Evolutionary conservation across 1,140 invertebrate species (phyloP).

Genomic region (Wasmannia auropunctata): DNA sequence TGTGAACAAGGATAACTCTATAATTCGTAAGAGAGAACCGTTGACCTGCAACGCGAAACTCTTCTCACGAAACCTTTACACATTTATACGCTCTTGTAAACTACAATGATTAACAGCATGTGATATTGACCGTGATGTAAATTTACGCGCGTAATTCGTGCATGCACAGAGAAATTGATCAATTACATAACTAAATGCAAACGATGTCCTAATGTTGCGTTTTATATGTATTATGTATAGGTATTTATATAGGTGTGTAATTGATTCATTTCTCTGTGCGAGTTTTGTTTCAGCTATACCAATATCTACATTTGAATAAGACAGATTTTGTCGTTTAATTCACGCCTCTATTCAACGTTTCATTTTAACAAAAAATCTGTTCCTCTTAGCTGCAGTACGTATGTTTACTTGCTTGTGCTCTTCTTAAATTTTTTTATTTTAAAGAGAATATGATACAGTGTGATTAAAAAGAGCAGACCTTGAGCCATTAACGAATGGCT

Average conservation of each 20-base stretch:
- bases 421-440: too few species aligned
- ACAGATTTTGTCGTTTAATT: not conserved
- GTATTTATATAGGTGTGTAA: not conserved
- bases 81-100: slow-evolving; percentile 30
- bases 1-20: slow-evolving; percentile 26
- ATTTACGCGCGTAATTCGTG: not conserved
- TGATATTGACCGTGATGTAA: not conserved
- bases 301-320: not conserved
- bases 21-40: slow-evolving; percentile 39
- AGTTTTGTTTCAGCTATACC: not conserved
- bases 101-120: not conserved
- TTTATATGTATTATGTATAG: too few species aligned
- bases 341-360: not conserved
- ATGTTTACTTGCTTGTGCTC: too few species aligned
- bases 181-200: not conserved
- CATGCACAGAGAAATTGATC: not conserved
- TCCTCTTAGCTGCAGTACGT: too few species aligned
- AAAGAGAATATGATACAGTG: not conserved
- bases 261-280: not conserved
- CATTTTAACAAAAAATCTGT: not conserved
- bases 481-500: not conserved
- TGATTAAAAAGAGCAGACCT: not conserved
- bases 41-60: slow-evolving; percentile 71
- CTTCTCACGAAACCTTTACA: slow-evolving; percentile 28
- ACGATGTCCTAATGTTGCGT: not conserved